Conservation (phyloP, 64 coral and sea anemone species). For the Pachyseris speciosa region DNA sequence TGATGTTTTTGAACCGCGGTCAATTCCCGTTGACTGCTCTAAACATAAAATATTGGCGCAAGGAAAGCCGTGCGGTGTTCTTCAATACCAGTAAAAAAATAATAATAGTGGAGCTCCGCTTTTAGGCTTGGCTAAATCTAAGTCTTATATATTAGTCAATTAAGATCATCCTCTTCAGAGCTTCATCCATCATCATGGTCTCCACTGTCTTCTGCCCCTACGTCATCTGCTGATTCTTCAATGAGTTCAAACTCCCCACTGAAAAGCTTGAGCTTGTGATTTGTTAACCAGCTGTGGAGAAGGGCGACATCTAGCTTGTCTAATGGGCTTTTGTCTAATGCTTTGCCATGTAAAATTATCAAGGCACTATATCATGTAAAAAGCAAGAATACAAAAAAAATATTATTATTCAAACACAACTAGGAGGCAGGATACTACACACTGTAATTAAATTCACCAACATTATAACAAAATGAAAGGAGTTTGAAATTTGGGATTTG, state of each 20-base stretch:
- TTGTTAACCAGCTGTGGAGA: constrained; percentile 24
- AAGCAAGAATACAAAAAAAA: neutral
- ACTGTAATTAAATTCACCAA: too few species aligned
- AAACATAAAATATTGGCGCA: too few species aligned
- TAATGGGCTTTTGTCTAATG: constrained; percentile 41
- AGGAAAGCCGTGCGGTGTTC: too few species aligned
- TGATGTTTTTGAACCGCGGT: too few species aligned
- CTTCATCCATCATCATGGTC: constrained; percentile 21
- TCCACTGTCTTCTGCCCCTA: neutral
- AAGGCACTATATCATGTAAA: too few species aligned
- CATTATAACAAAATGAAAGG: too few species aligned
- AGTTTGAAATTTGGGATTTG: too few species aligned
- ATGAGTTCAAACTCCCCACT: neutral
- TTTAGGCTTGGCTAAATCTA: too few species aligned
- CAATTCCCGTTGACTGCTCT: too few species aligned
- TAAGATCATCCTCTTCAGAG: neutral
- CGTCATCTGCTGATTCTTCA: neutral
- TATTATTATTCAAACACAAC: neutral
- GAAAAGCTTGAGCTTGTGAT: constrained; percentile 23
- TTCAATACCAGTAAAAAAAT: too few species aligned
- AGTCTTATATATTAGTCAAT: too few species aligned
- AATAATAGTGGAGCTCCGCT: too few species aligned
- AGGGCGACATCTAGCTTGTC: constrained; percentile 11
- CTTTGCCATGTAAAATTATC: constrained; percentile 27
- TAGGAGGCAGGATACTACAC: neutral